Evolutionary conservation across 2,797 vertebrate genomes (phyloP).

Genomic region (Aulostomus chinensis): DNA sequence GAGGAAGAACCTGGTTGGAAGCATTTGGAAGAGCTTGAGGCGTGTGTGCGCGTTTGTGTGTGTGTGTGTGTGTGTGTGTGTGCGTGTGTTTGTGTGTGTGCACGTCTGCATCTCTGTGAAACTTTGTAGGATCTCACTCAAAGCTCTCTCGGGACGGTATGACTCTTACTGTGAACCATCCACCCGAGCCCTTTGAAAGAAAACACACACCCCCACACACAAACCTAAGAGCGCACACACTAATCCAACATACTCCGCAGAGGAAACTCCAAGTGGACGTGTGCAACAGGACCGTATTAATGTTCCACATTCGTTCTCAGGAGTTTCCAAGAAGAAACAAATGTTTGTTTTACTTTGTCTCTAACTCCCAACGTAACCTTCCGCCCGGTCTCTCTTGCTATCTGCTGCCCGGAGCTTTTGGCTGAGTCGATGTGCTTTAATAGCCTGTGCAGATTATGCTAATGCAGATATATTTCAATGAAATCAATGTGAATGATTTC

Average conservation of each 20-base stretch:
- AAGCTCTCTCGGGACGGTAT: conserved; percentile 41
- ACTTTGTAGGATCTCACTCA: conserved; percentile 35
- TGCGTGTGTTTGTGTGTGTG: too few species aligned
- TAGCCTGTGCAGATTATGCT: conserved; percentile 42
- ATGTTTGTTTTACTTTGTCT: conserved; percentile 56
- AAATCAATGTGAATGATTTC: conserved; percentile 39
- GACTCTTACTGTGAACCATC: conserved; percentile 42
- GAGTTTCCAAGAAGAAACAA: conserved; percentile 47
- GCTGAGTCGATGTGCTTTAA: conserved; percentile 33
- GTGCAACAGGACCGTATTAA: conserved; percentile 35
- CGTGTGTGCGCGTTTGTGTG: conserved; percentile 15
- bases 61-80: conserved; percentile 17
- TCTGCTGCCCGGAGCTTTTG: conserved; percentile 29
- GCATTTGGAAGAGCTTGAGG: conserved; percentile 41
- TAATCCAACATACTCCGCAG: conserved; percentile 35
- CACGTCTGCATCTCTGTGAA: conserved; percentile 38
- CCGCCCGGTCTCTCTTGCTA: conserved; percentile 23
- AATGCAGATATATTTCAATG: conserved; percentile 34
- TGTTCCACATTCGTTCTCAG: conserved; percentile 42
- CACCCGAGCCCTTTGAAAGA: conserved; percentile 37
- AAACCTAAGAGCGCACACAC: conserved; percentile 19
- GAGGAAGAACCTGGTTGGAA: conserved; percentile 9
- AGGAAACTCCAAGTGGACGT: conserved; percentile 33
- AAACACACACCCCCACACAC: conserved; percentile 29
- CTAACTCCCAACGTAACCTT: conserved; percentile 17